Percentiles rank a stretch among this genome's conserved stretches.
phyloP scores from a whole-genome alignment of 2,113 vertebrate species.

The Artemisiospiza belli region DNA sequence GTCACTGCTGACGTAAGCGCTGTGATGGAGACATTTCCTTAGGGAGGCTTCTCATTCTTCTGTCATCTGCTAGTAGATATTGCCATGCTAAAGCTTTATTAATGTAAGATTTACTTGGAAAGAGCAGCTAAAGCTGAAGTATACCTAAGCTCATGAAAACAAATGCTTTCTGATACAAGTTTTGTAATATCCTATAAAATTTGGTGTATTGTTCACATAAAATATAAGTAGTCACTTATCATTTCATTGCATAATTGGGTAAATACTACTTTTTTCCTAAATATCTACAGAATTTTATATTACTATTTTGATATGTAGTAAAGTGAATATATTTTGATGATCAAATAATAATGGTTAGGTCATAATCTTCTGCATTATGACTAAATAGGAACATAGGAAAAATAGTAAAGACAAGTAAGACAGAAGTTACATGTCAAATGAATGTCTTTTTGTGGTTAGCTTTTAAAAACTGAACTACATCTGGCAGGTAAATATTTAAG shows the following conservation, averaged over 20 bases:
- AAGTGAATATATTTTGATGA: not conserved
- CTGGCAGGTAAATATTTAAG: not conserved
- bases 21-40: not conserved
- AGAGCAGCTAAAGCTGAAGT: not conserved
- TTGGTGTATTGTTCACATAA: not conserved
- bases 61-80: fast-evolving
- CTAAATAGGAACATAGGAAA: not conserved
- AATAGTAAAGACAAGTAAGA: not conserved
- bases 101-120: not conserved
- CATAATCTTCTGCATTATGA: not conserved
- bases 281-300: not conserved
- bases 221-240: not conserved
- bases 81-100: not conserved
- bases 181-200: not conserved
- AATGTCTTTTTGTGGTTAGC: not conserved
- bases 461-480: not conserved
- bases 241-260: not conserved
- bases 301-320: not conserved
- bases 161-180: not conserved
- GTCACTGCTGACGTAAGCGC: not conserved
- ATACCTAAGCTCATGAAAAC: not conserved
- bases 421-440: not conserved
- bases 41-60: not conserved
- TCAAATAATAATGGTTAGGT: not conserved
- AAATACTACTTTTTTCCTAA: not conserved